Conservation (phyloP, 2,888 invertebrate species). For the Psylliodes chrysocephalus region DNA sequence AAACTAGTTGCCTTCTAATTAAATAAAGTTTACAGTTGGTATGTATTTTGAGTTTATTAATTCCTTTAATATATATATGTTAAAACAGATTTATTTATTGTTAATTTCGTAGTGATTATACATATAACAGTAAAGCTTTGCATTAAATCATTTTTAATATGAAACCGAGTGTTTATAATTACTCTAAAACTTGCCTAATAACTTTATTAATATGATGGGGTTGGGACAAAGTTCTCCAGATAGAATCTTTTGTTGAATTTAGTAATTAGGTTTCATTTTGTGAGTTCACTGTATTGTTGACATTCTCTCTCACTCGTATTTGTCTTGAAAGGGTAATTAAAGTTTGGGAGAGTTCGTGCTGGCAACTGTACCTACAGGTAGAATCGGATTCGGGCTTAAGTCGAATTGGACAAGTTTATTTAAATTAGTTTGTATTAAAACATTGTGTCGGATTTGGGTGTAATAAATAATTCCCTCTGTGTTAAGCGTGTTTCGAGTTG, state of each 20-base stretch:
- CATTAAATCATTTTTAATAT: too few relatives aligned
- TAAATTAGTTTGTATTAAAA: constrained; percentile 1
- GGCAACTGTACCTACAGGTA: background rate
- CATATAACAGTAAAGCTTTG: too few relatives aligned
- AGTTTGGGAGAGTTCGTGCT: constrained; percentile 18
- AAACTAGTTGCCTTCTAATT: too few relatives aligned
- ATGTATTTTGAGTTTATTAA: too few relatives aligned
- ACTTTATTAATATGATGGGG: constrained; percentile 16
- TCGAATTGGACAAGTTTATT: constrained; percentile 9
- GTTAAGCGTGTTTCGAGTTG: too few relatives aligned
- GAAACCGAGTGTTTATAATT: background rate
- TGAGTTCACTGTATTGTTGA: constrained; percentile 24
- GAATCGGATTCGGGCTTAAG: background rate
- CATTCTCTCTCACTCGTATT: constrained; percentile 24
- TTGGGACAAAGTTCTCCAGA: constrained; percentile 10
- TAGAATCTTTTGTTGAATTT: constrained; percentile 29
- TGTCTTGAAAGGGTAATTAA: constrained; percentile 24
- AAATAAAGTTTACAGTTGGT: too few relatives aligned
- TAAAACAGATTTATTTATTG: too few relatives aligned
- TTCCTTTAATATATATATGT: too few relatives aligned
- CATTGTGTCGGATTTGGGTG: too few relatives aligned
- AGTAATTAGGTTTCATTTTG: constrained; percentile 26
- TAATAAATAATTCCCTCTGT: too few relatives aligned
- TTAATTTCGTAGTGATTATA: too few relatives aligned
- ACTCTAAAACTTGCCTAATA: background rate